Evolutionary conservation across 2,113 vertebrate species (phyloP).

Genomic region (Turdus rufiventris): DNA sequence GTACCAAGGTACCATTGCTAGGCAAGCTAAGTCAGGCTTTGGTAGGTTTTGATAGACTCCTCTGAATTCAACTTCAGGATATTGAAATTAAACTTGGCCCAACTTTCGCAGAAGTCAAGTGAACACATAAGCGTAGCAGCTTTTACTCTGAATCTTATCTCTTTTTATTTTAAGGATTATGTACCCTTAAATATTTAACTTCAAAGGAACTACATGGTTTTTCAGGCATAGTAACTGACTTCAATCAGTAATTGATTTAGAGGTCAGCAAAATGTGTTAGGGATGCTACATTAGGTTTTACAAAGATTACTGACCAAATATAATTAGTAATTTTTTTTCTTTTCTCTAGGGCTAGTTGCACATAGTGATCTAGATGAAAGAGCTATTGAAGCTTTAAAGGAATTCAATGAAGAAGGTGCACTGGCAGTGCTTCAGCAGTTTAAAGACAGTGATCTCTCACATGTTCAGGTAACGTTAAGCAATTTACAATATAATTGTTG

Average conservation of each 20-base stretch:
- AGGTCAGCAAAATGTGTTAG: background rate
- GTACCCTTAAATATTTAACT: background rate
- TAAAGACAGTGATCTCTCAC: constrained; percentile 98
- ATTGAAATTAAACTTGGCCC: background rate
- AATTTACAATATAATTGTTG: background rate
- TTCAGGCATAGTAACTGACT: background rate
- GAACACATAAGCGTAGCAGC: background rate
- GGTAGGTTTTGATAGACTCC: background rate
- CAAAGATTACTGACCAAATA: background rate
- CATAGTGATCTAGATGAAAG: constrained; percentile 98
- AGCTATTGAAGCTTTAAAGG: constrained; percentile 96
- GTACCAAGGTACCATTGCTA: background rate
- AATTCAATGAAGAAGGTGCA: constrained; percentile 97
- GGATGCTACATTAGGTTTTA: background rate
- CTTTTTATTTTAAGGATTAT: background rate
- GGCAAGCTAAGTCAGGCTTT: background rate
- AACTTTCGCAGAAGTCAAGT: background rate
- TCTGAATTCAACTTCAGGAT: background rate
- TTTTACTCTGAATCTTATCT: background rate
- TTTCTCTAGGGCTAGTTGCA: constrained; percentile 86
- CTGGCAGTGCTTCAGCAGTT: constrained; percentile 96
- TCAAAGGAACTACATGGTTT: background rate
- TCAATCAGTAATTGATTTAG: background rate
- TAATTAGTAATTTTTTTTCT: background rate
- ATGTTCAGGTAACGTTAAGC: constrained; percentile 86